Evolutionary conservation across 2,888 invertebrate genomes (phyloP).

Genomic region (Thymelicus lineola): DNA sequence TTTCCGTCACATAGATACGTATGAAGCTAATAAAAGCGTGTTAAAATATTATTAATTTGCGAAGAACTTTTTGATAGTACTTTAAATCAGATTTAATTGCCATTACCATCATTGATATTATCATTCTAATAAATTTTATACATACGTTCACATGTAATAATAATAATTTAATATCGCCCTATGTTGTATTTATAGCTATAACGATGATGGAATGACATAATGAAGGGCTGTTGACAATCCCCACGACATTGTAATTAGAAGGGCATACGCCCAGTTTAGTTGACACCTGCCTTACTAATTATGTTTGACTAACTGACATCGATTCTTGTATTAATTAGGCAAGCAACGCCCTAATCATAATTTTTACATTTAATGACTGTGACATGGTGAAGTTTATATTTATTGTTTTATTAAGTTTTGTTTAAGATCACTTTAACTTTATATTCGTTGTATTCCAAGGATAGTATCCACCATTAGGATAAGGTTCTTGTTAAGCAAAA

Average conservation of each 20-base stretch:
- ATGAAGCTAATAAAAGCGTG: too few species aligned
- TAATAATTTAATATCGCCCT: too few species aligned
- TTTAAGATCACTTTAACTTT: background rate
- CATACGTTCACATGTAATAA: background rate
- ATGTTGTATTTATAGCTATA: constrained; percentile 3
- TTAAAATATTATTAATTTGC: too few species aligned
- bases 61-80: too few species aligned
- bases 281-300: constrained; percentile 50
- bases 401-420: background rate
- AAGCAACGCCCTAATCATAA: constrained; percentile 27
- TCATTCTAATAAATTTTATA: background rate
- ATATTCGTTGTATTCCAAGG: too few species aligned
- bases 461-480: too few species aligned
- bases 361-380: background rate
- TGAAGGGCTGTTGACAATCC: constrained; percentile 28
- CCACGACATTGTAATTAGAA: constrained; percentile 33
- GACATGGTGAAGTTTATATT: background rate
- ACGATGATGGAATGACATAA: constrained; percentile 29
- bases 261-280: constrained; percentile 57
- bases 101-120: background rate
- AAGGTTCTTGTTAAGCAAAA: too few species aligned
- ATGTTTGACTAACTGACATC: constrained; percentile 44
- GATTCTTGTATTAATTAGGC: constrained; percentile 33
- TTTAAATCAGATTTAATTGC: background rate
- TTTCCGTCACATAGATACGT: too few species aligned